These are phyloP conservation scores for Rhynchonycteris naso DNA, from an alignment of 2,797 vertebrate species.

Conservation along the genomic window DNA sequence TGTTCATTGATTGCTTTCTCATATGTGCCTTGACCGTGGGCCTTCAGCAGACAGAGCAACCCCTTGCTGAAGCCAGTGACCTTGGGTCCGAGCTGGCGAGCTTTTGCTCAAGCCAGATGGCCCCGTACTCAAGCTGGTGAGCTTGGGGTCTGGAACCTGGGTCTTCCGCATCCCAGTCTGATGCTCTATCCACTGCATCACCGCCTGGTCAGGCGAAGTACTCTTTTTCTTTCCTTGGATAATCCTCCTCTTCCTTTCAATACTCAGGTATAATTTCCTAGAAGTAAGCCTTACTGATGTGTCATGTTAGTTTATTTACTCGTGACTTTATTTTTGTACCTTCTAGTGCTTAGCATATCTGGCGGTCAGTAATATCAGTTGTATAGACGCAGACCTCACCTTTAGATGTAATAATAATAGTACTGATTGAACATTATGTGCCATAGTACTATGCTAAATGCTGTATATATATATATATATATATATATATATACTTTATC, in stretches of 20 bases:
- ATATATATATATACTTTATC: background rate
- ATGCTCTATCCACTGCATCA: too few relatives aligned
- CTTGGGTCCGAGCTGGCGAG: too few relatives aligned
- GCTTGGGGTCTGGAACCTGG: too few relatives aligned
- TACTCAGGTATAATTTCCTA: background rate
- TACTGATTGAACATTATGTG: background rate
- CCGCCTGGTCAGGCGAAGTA: too few relatives aligned
- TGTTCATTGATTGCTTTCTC: too few relatives aligned
- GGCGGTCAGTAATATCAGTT: background rate
- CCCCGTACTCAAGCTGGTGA: too few relatives aligned
- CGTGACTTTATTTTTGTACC: background rate
- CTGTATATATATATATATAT: background rate
- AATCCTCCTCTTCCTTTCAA: background rate
- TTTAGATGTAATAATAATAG: slow-evolving; percentile 21
- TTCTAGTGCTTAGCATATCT: slow-evolving; percentile 36
- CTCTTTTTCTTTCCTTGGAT: background rate
- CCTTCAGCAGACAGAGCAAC: too few relatives aligned
- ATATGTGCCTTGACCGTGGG: too few relatives aligned
- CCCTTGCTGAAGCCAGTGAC: too few relatives aligned
- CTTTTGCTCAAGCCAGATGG: too few relatives aligned
- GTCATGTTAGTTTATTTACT: slow-evolving; percentile 13
- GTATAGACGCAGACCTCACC: background rate
- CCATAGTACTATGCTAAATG: background rate
- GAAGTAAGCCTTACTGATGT: background rate
- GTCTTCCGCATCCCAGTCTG: too few relatives aligned